Evolutionary conservation across 2,113 vertebrate species (phyloP).

Genomic region (Zingel zingel): DNA sequence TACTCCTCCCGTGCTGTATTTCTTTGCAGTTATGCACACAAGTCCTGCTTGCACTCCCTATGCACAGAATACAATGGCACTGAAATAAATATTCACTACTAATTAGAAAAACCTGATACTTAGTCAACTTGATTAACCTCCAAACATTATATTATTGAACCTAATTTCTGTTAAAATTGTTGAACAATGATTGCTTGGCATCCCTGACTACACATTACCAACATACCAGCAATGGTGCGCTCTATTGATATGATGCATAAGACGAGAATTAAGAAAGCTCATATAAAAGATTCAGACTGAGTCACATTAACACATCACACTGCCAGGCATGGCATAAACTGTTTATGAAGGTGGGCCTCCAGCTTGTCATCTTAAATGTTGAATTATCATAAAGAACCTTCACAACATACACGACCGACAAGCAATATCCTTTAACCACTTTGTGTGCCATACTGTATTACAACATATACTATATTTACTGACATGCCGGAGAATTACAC

Average conservation of each 20-base stretch:
- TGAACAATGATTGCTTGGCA: background rate
- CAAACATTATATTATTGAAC: background rate
- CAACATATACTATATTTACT: constrained; percentile 45
- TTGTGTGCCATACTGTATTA: constrained; percentile 42
- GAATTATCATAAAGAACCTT: constrained; percentile 11
- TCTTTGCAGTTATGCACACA: constrained; percentile 40
- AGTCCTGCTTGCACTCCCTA: constrained; percentile 44
- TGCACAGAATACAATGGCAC: constrained; percentile 45
- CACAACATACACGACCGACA: background rate
- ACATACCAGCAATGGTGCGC: background rate
- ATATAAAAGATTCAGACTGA: background rate
- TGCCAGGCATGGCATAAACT: background rate
- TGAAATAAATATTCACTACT: constrained; percentile 58
- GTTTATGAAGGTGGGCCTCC: background rate
- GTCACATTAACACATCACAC: constrained; percentile 6
- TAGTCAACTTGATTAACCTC: constrained; percentile 84
- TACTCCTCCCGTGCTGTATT: constrained; percentile 21
- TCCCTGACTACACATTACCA: background rate
- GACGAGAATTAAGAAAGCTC: background rate
- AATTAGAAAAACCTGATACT: constrained; percentile 58
- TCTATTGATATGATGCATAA: background rate
- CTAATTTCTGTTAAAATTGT: background rate
- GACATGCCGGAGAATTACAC: constrained; percentile 52
- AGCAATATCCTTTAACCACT: constrained; percentile 40
- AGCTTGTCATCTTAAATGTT: constrained; percentile 7